Evolutionary conservation across 2,888 invertebrate genomes (phyloP).

Genomic region (Ophion ventricosus): DNA sequence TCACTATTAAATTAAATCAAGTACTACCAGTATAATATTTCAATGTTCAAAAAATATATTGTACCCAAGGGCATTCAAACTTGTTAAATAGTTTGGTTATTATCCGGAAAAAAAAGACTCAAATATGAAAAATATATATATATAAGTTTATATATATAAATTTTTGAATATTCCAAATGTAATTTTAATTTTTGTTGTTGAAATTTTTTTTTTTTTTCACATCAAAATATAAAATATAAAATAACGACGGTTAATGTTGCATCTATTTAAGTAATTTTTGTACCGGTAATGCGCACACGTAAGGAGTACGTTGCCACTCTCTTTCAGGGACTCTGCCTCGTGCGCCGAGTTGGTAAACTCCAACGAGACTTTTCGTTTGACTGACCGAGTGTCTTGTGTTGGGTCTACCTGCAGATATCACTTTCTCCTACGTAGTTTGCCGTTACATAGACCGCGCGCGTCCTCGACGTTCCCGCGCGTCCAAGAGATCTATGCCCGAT

Average conservation of each 20-base stretch:
- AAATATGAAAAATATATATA: no score
- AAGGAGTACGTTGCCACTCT: conserved; percentile 39
- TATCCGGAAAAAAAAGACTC: no score
- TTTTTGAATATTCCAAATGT: no score
- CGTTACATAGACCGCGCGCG: conserved; percentile 49
- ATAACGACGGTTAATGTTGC: not conserved
- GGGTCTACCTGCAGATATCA: conserved; percentile 58
- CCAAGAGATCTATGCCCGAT: not conserved
- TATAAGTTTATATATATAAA: no score
- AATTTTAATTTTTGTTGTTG: no score
- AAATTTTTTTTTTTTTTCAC: no score
- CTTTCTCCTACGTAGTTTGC: conserved; percentile 62
- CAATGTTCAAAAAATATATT: no score
- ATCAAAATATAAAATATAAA: not conserved
- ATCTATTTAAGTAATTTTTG: not conserved
- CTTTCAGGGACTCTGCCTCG: conserved; percentile 36
- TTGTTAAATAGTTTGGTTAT: no score
- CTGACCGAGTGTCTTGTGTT: conserved; percentile 53
- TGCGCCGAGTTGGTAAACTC: conserved; percentile 12
- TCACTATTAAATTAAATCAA: no score
- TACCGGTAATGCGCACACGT: not conserved
- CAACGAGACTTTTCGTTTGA: conserved; percentile 57
- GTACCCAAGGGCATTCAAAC: no score
- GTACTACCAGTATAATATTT: no score
- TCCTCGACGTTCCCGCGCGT: conserved; percentile 46